Evolutionary conservation across 2,888 invertebrate genomes (phyloP), one percentile per base, ranked within the genome.

Genomic region (Sisyra nigra): DNA sequence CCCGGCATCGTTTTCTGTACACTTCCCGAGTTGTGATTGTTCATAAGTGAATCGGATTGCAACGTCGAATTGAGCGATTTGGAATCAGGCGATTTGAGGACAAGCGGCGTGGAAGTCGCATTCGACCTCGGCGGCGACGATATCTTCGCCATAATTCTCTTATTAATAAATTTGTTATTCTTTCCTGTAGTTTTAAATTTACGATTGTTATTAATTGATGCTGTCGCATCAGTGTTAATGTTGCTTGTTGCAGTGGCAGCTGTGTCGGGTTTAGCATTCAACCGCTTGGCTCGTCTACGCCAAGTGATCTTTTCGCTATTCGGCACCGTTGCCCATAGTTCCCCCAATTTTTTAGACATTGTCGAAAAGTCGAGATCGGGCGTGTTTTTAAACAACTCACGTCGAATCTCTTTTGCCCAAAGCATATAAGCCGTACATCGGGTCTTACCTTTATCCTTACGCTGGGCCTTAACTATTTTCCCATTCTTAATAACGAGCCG

Each of bases 381-480:
- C 56, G 77, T 74, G 48, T 77, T 73, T 41, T 75, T 68, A 24
- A 82, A 65, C 45, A 86, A 67, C 50, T 80, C 79, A 47, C 80
- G 78, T 33, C 89, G 71, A 13, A 82, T 74, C 53, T 86, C 85
- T 50, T 84, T 81, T 0, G 89, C 84, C 88, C 89, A 92, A 56
- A 91, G 67, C 77, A 87, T 88, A 61, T 91, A 92, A 0, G 91
- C 91, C 1, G 91, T 89, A 48, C 81, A 80, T 41, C 85, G 70
- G 0, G 80, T 74, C 62, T 80, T 82, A 62, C 82, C 83, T 66
- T 83, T 84, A 52, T 83, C 83, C 53, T 85, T 85, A 29, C 85
- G 66, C 51, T 81, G 80, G 1, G 80, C 72, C 55, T 85, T 85
- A 17, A 81, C 68, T 4, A 81, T 77, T 52, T 72, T 61, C 41